Evolutionary conservation across 2,113 vertebrate genomes (phyloP).

Genomic region (Coptodon rendalli): DNA sequence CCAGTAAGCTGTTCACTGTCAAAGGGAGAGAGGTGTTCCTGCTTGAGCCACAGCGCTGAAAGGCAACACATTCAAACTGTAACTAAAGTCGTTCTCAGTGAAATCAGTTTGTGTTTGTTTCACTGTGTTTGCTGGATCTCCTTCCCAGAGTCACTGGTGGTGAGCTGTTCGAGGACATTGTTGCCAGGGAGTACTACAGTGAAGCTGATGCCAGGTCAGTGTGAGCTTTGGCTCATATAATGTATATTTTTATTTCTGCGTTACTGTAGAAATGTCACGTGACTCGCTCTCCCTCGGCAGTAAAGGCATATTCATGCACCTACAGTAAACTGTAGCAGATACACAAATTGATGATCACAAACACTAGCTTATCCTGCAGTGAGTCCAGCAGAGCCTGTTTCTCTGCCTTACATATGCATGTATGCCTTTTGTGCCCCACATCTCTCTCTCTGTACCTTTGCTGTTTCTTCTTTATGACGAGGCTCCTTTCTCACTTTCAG

Average conservation of each 20-base stretch:
- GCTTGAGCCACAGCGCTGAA: background rate
- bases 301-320: background rate
- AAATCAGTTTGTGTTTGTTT: background rate
- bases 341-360: background rate
- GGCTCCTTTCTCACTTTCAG: background rate
- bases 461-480: background rate
- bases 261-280: background rate
- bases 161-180: slow-evolving; percentile 90
- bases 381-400: background rate
- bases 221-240: background rate
- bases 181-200: slow-evolving; percentile 90
- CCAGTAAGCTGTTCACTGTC: background rate
- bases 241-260: background rate
- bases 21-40: background rate
- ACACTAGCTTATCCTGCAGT: background rate
- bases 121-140: background rate
- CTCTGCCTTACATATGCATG: background rate
- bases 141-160: slow-evolving; percentile 83
- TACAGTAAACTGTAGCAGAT: background rate
- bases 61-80: rapidly evolving
- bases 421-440: background rate
- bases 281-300: background rate
- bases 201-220: slow-evolving; percentile 93
- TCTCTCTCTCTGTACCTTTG: background rate
- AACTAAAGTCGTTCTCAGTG: background rate